Percentiles rank a stretch among this genome's conserved stretches.
Conservation (phyloP, 2,888 invertebrate species). For the Azorinus chamasolen region DNA sequence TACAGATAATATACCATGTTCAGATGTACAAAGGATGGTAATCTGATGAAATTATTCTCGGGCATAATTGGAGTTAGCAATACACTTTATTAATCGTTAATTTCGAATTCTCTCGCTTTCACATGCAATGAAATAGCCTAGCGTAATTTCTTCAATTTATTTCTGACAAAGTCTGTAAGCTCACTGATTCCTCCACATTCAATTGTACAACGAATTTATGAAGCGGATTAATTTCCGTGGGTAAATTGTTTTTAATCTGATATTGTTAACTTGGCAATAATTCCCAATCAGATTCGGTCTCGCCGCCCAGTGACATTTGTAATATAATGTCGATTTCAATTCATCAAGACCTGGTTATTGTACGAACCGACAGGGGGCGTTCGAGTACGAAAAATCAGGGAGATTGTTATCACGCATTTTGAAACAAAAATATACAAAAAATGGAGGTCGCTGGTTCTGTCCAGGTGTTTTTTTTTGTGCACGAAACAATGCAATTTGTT, state of each 20-base stretch:
- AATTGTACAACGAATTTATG: constrained; percentile 5
- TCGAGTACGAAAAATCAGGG: too few relatives aligned
- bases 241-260: constrained; percentile 61
- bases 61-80: constrained; percentile 42
- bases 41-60: constrained; percentile 21
- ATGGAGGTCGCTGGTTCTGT: too few relatives aligned
- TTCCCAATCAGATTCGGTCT: constrained; percentile 23
- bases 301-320: too few relatives aligned
- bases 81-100: constrained; percentile 42
- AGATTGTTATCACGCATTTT: too few relatives aligned
- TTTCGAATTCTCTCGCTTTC: constrained; percentile 36
- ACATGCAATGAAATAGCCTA: constrained; percentile 39
- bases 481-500: too few relatives aligned
- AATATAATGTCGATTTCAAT: constrained; percentile 33
- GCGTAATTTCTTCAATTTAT: constrained; percentile 51
- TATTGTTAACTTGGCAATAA: constrained; percentile 48
- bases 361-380: too few relatives aligned
- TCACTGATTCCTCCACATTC: constrained; percentile 10
- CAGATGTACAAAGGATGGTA: too few relatives aligned
- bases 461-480: too few relatives aligned
- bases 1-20: too few relatives aligned
- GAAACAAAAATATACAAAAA: too few relatives aligned
- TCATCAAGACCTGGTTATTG: constrained; percentile 2
- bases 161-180: constrained; percentile 11
- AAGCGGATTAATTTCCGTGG: constrained; percentile 57